Evolutionary conservation across 2,888 invertebrate species (phyloP), one percentile per base, ranked within the genome.

Genomic region (Hartigia nigra): DNA sequence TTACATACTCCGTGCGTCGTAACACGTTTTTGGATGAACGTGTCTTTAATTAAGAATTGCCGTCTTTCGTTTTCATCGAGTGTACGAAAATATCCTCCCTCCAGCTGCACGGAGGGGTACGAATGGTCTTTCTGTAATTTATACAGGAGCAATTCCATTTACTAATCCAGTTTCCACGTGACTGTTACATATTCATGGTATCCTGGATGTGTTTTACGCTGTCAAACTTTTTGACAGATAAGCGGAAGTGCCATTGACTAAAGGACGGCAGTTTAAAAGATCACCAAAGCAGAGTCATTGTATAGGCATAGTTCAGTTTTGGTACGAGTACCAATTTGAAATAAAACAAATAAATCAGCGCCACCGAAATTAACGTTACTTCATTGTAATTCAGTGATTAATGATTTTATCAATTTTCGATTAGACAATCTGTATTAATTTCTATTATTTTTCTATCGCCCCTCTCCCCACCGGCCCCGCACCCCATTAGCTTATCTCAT

Each of bases 391-490:
- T 23, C 5, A 23, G 9, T 5, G 9, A 23, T 23, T 2, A 55
- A 55, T 23, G 23, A 55, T 23, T 5, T 23, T 55, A 23, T 55
- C 23, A 23, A 55, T 9, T 55, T 1, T 9, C 23, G 9, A 23
- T 0, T 23, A 9, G 55, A 23, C 9, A 5, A 23, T 55, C 23
- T 55, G 9, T 55, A 23, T 23, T 39, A 39, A 39, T 39, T 39
- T 39, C 14, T 55, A 55, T 14, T 70, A 76, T 72, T 23, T n/a
- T 70, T 76, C 74, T 76, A 69, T 55, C 72, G 74, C n/a, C n/a
- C 70, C 72, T 31, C 55, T 39, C n/a, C 78, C 76, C 76, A 74
- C 31, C 70, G 39, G 72, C 39, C 12, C 69, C 70, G 9, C 69
- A n/a, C 39, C 69, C 37, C 12, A 76, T 75, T 76, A 35, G 72